phyloP scores from a whole-genome alignment of 2,888 invertebrate species.

The Drosophila neutralis region DNA sequence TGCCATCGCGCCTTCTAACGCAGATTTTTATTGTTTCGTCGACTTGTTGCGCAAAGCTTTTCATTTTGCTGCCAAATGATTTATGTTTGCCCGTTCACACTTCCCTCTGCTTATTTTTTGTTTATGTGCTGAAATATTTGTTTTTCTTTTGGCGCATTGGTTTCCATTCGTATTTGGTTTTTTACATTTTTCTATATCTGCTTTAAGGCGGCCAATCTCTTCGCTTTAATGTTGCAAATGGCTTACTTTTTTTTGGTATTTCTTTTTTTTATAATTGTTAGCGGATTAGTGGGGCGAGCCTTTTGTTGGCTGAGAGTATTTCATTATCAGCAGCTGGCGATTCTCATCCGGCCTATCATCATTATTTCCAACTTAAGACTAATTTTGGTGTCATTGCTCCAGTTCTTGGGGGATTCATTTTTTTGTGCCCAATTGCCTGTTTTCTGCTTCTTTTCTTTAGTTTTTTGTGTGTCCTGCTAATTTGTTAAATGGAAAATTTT shows the following conservation, averaged over 20 bases:
- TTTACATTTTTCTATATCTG: not conserved
- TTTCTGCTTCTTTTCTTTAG: not conserved
- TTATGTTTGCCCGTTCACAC: constrained; percentile 67
- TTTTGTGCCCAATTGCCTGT: constrained; percentile 24
- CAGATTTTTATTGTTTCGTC: constrained; percentile 72
- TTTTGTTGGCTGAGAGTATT: constrained; percentile 39
- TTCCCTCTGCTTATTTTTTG: constrained; percentile 32
- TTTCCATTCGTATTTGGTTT: constrained; percentile 12
- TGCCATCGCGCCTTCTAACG: constrained; percentile 20
- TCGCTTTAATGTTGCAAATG: constrained; percentile 37
- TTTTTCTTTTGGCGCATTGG: constrained; percentile 29
- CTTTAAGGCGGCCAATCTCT: constrained; percentile 21
- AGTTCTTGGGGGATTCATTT: constrained; percentile 23
- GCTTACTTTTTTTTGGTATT: not conserved
- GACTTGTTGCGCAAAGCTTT: constrained; percentile 77
- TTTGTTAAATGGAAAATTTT: constrained; percentile 77
- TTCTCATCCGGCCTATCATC: constrained; percentile 70
- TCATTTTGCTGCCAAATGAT: constrained; percentile 73
- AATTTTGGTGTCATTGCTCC: constrained; percentile 59
- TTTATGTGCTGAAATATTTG: constrained; percentile 42
- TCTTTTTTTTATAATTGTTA: constrained; percentile 50
- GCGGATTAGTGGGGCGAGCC: constrained; percentile 42
- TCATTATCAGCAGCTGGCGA: constrained; percentile 73
- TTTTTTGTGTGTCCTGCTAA: constrained; percentile 49
- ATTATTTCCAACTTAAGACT: constrained; percentile 75